Conservation (phyloP, 1,140 invertebrate species). For the Leptinotarsa lineolata region DNA sequence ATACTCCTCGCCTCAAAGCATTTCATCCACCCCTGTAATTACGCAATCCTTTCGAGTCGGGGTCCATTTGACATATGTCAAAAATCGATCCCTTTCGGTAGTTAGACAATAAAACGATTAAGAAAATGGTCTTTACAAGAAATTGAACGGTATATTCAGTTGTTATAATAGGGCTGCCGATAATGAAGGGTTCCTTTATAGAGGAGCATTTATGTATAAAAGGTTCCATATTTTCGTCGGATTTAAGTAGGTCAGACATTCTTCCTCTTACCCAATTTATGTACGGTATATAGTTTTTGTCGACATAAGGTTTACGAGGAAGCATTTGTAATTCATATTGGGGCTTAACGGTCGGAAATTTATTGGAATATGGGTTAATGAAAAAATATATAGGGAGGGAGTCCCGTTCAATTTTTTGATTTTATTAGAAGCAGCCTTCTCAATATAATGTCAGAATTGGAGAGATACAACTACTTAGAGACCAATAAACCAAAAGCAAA, state of each 20-base stretch:
- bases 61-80: slow-evolving; percentile 24
- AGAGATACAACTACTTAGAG: no score
- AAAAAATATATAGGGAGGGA: not conserved
- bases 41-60: slow-evolving; percentile 9
- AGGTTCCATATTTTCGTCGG: slow-evolving; percentile 24
- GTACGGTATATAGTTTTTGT: slow-evolving; percentile 18
- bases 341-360: slow-evolving; percentile 1
- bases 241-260: slow-evolving; percentile 23
- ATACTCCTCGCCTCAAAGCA: not conserved
- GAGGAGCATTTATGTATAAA: slow-evolving; percentile 14
- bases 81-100: slow-evolving; percentile 18
- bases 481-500: no score
- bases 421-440: not conserved
- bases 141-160: slow-evolving; percentile 25
- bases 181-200: slow-evolving; percentile 21
- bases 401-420: not conserved
- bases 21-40: slow-evolving; percentile 15
- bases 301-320: slow-evolving; percentile 16
- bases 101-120: slow-evolving; percentile 17
- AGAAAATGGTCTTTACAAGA: slow-evolving; percentile 21
- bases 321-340: slow-evolving; percentile 4
- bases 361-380: not conserved
- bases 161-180: slow-evolving; percentile 12
- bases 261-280: not conserved
- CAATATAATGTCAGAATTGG: no score